phyloP scores from a whole-genome alignment of 2,888 invertebrate species.

The Neoascia interrupta region DNA sequence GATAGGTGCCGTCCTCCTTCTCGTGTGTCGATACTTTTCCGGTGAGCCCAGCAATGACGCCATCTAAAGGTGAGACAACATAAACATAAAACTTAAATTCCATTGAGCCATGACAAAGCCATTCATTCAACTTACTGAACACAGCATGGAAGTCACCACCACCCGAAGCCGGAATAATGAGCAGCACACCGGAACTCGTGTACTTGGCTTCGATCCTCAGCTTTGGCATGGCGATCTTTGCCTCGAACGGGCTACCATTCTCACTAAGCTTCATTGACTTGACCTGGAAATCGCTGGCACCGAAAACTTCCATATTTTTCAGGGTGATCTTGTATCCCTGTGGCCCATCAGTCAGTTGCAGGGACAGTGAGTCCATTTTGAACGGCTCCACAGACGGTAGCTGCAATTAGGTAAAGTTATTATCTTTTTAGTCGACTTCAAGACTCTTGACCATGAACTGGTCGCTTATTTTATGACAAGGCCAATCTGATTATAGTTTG shows the following conservation, averaged over 20 bases:
- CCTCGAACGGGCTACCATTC: slow-evolving; percentile 84
- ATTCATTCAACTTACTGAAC: slow-evolving; percentile 82
- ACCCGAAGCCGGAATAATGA: slow-evolving; percentile 86
- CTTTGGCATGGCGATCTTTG: slow-evolving; percentile 83
- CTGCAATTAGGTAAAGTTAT: slow-evolving; percentile 70
- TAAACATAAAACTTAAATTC: not conserved
- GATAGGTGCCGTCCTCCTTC: slow-evolving; percentile 80
- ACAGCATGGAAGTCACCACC: slow-evolving; percentile 85
- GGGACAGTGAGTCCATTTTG: slow-evolving; percentile 82
- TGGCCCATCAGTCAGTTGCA: slow-evolving; percentile 82
- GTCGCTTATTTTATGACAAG: slow-evolving; percentile 8
- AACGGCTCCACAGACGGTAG: slow-evolving; percentile 86
- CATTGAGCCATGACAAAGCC: not conserved
- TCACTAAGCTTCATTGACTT: slow-evolving; percentile 82
- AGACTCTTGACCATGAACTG: slow-evolving; percentile 21
- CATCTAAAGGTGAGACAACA: slow-evolving; percentile 79
- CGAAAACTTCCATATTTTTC: slow-evolving; percentile 83
- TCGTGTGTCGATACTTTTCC: slow-evolving; percentile 82
- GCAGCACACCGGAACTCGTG: slow-evolving; percentile 84
- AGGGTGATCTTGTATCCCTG: slow-evolving; percentile 83
- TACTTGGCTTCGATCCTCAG: slow-evolving; percentile 85
- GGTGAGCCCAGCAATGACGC: slow-evolving; percentile 82
- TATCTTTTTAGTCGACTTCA: not conserved
- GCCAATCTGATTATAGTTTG: not conserved
- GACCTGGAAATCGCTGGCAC: slow-evolving; percentile 84